Base-by-base conservation (phyloP, 1,140 invertebrate genomes). In the Heliconius melpomene region DNA sequence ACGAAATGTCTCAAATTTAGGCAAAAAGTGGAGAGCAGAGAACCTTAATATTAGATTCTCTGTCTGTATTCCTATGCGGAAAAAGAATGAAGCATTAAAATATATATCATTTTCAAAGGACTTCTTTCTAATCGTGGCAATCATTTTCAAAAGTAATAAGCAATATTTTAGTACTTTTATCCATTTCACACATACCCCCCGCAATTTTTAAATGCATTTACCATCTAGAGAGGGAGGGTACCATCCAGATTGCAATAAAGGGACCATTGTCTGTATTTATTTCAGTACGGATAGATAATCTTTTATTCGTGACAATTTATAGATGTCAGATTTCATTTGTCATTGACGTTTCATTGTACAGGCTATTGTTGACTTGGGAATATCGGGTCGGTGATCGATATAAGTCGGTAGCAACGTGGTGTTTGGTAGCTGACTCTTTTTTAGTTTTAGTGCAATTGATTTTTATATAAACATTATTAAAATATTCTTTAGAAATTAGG, bases 221-320 rank as follows among this genome's bases (percentile, higher is more conserved):
- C 20, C n/a, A 66, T 66, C 23, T 26, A 26, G 11, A 11, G 60
- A 66, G 11, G 23, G 23, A 66, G 60, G 60, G 60, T 26, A 29
- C 11, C 60, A 26, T 29, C 60, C 60, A 29, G 60, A 66, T 66
- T 66, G 60, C 60, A 66, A 66, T 66, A 66, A 66, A 66, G 60
- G 23, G 8, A 16, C 23, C 60, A 66, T 66, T 66, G 60, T 66
- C 60, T 72, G 84, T 90, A 91, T 91, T 90, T 90, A 90, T 91
- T 90, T 87, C 89, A 74, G 83, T 80, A 66, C 23, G 88, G 89
- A 91, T 92, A 89, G 89, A 91, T 92, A 92, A 92, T 92, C 88
- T 91, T 92, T 92, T 92, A 90, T 91, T 90, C 87, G 84, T 87
- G 84, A 89, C 86, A 88, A 90, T 91, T 90, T 90, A 91, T 90